phyloP scores from a whole-genome alignment of 2,888 invertebrate species.

The Acanthopleura granulata region DNA sequence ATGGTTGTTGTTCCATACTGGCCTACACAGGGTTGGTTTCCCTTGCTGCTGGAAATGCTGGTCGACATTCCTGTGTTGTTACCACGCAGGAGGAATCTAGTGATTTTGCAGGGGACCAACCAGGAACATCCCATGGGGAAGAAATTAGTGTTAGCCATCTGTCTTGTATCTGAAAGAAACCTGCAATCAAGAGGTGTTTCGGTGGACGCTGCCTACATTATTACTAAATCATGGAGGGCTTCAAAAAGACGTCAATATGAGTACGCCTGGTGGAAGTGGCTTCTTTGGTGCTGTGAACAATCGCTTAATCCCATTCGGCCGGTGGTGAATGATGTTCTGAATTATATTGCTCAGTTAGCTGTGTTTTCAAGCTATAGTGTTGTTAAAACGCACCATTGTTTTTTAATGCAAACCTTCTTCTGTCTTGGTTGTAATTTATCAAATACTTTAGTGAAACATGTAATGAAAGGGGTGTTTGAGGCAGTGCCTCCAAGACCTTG shows the following conservation, averaged over 20 bases:
- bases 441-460: slow-evolving; percentile 20
- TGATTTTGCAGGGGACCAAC: too few relatives aligned
- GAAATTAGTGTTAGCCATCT: not conserved
- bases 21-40: not conserved
- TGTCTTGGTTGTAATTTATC: slow-evolving; percentile 7
- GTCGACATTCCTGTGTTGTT: not conserved
- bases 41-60: not conserved
- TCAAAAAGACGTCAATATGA: not conserved
- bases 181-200: not conserved
- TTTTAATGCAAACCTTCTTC: slow-evolving; percentile 27
- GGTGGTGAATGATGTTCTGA: slow-evolving; percentile 23
- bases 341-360: slow-evolving; percentile 22
- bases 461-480: slow-evolving; percentile 28
- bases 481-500: slow-evolving; percentile 22
- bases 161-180: not conserved
- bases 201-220: not conserved
- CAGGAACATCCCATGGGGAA: not conserved
- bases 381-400: too few relatives aligned
- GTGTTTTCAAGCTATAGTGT: slow-evolving; percentile 23
- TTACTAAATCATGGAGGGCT: not conserved
- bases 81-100: too few relatives aligned
- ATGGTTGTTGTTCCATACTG: not conserved
- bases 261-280: not conserved
- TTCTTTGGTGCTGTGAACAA: not conserved
- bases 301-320: slow-evolving; percentile 28